Evolutionary conservation across 2,797 vertebrate species (phyloP), one percentile per base, ranked within the genome.

Genomic region (Pogonophryne albipinna): DNA sequence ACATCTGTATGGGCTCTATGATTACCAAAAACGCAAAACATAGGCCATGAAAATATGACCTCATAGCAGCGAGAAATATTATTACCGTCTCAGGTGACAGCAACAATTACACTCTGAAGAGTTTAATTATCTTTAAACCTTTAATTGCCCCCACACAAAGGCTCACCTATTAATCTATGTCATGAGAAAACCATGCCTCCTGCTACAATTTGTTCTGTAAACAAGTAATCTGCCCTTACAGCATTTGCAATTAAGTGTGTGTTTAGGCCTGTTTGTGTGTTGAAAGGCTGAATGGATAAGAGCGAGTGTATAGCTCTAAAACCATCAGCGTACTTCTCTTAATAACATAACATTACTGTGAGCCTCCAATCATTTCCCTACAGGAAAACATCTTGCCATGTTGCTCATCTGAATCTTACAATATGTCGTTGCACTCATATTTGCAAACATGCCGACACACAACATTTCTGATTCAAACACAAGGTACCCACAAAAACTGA

Each of bases 21-120:
- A 56, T 42, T 63, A 31, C 50, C 12, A 60, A 56, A 79, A 80
- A 84, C 68, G 63, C 45, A 51, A 78, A 78, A 71, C 8, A 51
- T 1, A 66, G 47, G 63, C 34, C 53, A 76, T 74, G 42, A 71
- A 79, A 77, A 79, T 76, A 89, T 77, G 64, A 80, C 78, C 71
- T 85, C 77, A 82, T 60, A 56, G 56, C 42, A 72, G 66, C 41
- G 44, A 77, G 56, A 76, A 72, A 81, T 86, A 67, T 85, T 85
- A 82, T 84, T 41, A 74, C 45, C 27, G 57, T 80, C 76, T 90
- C 71, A 75, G 56, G 62, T 90, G 76, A 86, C 80, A 71, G 73
- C 66, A 74, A 55, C 41, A 57, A 80, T 71, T 68, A 59, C n/a
- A 72, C 38, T 65, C 15, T 66, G 66, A 16, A 53, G 20, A 76